Conservation (phyloP, 2,113 vertebrate species). For the Vidua macroura region DNA sequence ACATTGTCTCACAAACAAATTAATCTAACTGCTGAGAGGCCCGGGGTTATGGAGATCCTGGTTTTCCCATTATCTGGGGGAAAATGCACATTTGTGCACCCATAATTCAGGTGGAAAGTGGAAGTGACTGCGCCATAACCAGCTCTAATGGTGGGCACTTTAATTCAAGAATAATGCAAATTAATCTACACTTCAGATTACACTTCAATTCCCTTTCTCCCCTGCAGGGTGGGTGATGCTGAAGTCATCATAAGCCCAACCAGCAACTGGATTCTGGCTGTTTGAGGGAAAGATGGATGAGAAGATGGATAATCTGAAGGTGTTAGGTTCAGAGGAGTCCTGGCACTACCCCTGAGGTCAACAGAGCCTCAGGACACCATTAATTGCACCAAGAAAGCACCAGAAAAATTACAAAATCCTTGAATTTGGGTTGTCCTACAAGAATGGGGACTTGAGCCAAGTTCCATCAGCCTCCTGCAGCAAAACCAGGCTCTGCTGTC, state of each 20-base stretch:
- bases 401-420: background rate
- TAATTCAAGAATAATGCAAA: background rate
- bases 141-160: background rate
- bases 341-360: background rate
- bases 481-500: background rate
- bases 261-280: background rate
- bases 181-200: background rate
- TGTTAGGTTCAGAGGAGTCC: background rate
- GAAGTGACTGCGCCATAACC: background rate
- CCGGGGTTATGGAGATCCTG: background rate
- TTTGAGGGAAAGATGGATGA: background rate
- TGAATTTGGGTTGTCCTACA: background rate
- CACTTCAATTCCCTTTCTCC: background rate
- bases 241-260: background rate
- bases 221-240: background rate
- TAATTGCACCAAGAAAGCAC: background rate
- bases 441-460: background rate
- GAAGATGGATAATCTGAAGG: background rate
- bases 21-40: background rate
- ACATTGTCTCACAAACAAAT: background rate
- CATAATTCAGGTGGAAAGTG: background rate
- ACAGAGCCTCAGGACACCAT: background rate
- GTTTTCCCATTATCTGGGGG: background rate
- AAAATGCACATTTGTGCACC: accelerated
- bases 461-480: background rate